Evolutionary conservation across 35 echinoderm and acorn worm species (phyloP), one percentile per base, ranked within the genome.

Genomic region (Ophioderma brevispina): DNA sequence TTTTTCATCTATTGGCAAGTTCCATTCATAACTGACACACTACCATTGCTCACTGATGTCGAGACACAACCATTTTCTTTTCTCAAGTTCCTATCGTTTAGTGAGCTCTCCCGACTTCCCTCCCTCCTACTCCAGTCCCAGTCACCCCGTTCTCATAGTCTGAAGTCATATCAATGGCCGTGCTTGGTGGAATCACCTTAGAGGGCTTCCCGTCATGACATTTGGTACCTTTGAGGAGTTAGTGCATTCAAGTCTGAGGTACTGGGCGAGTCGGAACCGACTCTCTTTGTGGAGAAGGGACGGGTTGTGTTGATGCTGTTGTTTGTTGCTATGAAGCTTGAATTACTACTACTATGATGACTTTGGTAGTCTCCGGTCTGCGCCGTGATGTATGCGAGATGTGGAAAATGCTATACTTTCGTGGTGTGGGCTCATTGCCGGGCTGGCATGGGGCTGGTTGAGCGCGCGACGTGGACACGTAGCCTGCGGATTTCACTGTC

Each of bases 401-500:
- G 94, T 70, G 37, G 88, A 85, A 28, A 85, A 31, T 42, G 80
- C 82, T 78, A 82, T 84, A 81, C 34, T 90, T 30, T 90, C 89
- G 36, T 84, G 89, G 82, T 91, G 85, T 33, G 97, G 97, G 82
- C 97, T 99, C 91, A 99, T 95, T 34, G 97, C 90, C 8, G 97
- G 97, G 41, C 97, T 99, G 11, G 87, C 91, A 10, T 93, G 91
- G 37, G 77, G 75, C 93, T 99, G 32, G 63, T 91, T 3, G 97
- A 88, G 32, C 90, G 82, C 17, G 97, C n/a, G 95, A 19, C 87
- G 90, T 0, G 88, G 91, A 40, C 87, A 39, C 88, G 91, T 38
- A 95, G 78, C 52, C 82, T 81, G 36, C 93, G 91, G 34, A 99
- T 86, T 82, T 99, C 97, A 76, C 97, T 99, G 49, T 99, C 97